Base-by-base conservation (phyloP, 2,797 vertebrate genomes). In the Manis javanica region DNA sequence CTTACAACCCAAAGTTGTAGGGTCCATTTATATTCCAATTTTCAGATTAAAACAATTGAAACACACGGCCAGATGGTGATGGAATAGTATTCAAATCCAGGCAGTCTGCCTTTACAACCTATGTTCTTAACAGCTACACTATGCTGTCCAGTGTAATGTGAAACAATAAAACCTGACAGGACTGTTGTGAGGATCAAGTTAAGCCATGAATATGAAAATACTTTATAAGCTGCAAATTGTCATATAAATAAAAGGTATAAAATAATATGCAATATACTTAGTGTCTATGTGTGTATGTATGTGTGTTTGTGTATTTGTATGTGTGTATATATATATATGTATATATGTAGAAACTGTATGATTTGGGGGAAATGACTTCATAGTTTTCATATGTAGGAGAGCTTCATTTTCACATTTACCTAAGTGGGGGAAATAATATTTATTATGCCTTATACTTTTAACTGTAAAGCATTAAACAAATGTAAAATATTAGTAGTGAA, bases 341-440 rank as follows among this genome's bases (percentile, higher is more conserved):
- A 69, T 94, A 18, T 59, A 42, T 86, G 29, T 16, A 87, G 13
- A 12, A 53, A 42, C 59, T 89, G 0, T 94, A 23, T 69, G 59
- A 86, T 82, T 51, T 95, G 29, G 19, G 74, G 7, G 5, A 83
- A 77, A 75, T 69, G 94, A 87, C 66, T 90, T 91, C 39, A 78
- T 88, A 91, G 37, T 51, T 93, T 96, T 88, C 74, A 72, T 87
- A 71, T 21, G 92, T 83, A 84, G 24, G 4, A 23, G n/a, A 39
- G 0, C 89, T 88, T 87, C 29, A 61, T 78, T 90, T 92, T 95
- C n/a, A 82, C 11, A 34, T 92, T 95, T 95, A 87, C 64, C 92
- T 71, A 81, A 91, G 23, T 78, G 53, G 5, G 55, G n/a, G 9
- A 83, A 87, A 83, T 90, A 74, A 66, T 66, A 64, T 24, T 83